Percentiles rank a stretch among this genome's conserved stretches.
Evolutionary conservation across 2,113 vertebrate species (phyloP).

Genomic region (Ptilorrhoa leucosticta): DNA sequence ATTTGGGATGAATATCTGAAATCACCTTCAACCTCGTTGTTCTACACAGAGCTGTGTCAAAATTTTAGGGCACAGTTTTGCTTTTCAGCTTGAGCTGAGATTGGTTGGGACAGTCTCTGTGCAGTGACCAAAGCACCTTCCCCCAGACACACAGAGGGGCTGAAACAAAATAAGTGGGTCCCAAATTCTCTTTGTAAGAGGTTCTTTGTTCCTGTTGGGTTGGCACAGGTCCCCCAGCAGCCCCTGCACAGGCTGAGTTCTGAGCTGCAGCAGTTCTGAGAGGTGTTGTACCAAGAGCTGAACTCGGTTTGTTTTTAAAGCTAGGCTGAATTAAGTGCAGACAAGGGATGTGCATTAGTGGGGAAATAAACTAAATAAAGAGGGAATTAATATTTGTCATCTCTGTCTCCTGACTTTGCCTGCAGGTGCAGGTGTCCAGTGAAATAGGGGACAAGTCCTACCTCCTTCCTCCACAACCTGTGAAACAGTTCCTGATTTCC

Average conservation of each 20-base stretch:
- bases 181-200: not conserved
- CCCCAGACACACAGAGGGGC: not conserved
- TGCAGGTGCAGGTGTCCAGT: conserved; percentile 82
- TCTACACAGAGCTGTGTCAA: not conserved
- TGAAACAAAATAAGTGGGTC: not conserved
- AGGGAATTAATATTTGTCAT: not conserved
- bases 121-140: not conserved
- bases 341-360: not conserved
- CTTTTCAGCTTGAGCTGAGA: not conserved
- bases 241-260: not conserved
- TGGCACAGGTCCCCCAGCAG: not conserved
- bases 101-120: not conserved
- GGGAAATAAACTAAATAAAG: not conserved
- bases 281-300: not conserved
- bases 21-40: not conserved
- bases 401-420: not conserved
- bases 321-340: not conserved
- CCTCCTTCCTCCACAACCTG: conserved; percentile 89
- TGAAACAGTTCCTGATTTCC: conserved; percentile 96
- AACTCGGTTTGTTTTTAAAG: not conserved
- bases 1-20: not conserved
- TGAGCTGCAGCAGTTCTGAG: not conserved
- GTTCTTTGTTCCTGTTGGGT: not conserved
- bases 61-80: not conserved
- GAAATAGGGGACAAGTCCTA: conserved; percentile 89